phyloP scores from a whole-genome alignment of 2,888 invertebrate species.

The Acrobasis consociella region DNA sequence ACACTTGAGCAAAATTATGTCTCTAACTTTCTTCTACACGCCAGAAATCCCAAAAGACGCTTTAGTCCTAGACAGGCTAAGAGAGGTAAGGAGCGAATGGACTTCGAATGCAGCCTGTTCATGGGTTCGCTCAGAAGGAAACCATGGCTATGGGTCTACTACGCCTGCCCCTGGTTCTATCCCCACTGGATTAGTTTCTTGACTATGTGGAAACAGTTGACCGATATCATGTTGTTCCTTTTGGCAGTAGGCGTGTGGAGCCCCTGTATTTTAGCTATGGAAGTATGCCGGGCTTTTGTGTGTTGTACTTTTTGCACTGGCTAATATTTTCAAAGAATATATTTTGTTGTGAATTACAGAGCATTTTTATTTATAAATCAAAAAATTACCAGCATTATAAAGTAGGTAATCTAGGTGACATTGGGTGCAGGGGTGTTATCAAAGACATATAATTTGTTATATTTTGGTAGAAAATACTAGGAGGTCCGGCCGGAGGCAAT shows the following conservation, averaged over 20 bases:
- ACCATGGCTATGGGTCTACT: conserved; percentile 47
- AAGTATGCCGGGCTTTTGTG: conserved; percentile 46
- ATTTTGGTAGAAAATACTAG: too few species aligned
- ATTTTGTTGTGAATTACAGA: conserved; percentile 1
- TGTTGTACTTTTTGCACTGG: conserved; percentile 53
- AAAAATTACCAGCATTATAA: too few species aligned
- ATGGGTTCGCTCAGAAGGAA: conserved; percentile 50
- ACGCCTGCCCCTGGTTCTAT: conserved; percentile 54
- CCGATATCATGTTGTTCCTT: conserved; percentile 48
- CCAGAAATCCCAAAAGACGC: conserved; percentile 39
- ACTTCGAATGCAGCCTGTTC: conserved; percentile 49
- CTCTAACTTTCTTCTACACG: conserved; percentile 39
- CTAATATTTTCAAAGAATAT: conserved; percentile 30
- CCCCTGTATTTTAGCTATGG: conserved; percentile 54
- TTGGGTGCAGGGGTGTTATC: too few species aligned
- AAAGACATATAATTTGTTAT: too few species aligned
- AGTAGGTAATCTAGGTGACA: too few species aligned
- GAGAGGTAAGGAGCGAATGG: conserved; percentile 29
- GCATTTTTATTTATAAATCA: background rate
- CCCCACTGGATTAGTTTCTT: conserved; percentile 51
- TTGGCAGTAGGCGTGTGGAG: conserved; percentile 59
- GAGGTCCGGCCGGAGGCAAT: too few species aligned
- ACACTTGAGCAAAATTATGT: conserved; percentile 36
- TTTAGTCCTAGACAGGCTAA: conserved; percentile 23
- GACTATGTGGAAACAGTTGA: conserved; percentile 46